These are phyloP conservation scores for Salvelinus sp. DNA, from an alignment of 2,113 vertebrate species.

Conservation along the genomic window DNA sequence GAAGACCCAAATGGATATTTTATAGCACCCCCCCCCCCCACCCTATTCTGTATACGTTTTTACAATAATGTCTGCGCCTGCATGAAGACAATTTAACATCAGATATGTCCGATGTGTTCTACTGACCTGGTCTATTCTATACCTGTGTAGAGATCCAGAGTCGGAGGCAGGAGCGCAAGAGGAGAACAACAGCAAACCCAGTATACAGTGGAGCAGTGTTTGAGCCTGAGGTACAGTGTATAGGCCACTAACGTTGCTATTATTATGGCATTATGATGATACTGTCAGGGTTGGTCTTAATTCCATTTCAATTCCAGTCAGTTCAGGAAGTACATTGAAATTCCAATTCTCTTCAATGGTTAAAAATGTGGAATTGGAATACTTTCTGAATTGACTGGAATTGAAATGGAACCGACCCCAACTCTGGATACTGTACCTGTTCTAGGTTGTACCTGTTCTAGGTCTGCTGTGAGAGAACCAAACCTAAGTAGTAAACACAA, in stretches of 20 bases:
- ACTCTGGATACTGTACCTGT: no score
- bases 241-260: background rate
- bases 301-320: no score
- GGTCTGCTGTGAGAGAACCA: background rate
- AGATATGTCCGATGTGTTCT: background rate
- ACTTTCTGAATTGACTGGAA: background rate
- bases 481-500: background rate
- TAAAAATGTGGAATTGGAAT: no score
- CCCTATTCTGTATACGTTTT: background rate
- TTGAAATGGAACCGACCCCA: background rate
- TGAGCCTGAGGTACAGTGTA: constrained; percentile 83
- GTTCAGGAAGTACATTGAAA: no score
- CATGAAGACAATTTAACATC: no score
- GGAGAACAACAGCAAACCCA: constrained; percentile 88
- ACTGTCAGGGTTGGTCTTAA: no score
- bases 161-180: constrained; percentile 88
- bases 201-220: constrained; percentile 88
- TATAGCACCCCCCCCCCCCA: background rate
- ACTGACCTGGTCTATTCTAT: background rate
- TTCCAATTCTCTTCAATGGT: no score
- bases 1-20: constrained; percentile 9
- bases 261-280: no score
- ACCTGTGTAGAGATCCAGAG: constrained; percentile 85
- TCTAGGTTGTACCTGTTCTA: no score
- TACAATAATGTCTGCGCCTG: background rate